Base-by-base conservation (phyloP, 35 echinoderm and acorn worm species). In the Patiria miniata region DNA sequence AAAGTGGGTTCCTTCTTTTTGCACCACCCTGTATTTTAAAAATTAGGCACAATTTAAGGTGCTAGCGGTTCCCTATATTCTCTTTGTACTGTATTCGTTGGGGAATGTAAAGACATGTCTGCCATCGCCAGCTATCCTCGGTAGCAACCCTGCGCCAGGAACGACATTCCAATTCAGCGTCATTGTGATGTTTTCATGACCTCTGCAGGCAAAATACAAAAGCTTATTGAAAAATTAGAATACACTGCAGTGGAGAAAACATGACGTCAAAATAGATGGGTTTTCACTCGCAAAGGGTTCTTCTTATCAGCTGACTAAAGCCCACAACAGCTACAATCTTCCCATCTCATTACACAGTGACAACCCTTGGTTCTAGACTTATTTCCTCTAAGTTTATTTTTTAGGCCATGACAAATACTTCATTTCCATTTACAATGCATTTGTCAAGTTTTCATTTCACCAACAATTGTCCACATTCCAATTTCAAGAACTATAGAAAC, bases 141-240 rank as follows among this genome's bases (percentile, higher is more conserved):
- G 95, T 39, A 98, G 87, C 77, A 94, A 79, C 8, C 95, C 95
- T 37, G 95, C 95, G 78, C 94, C 94, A 21, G 95, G 95, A 56
- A 98, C 78, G 22, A 98, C 93, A 78, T 98, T 98, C 95, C 95
- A 98, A 37, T 92, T 91, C 54, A 98, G 59, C 1, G 92, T 91
- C 56, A 98, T 65, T 14, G 95, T 98, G 10, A 98, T 87, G 78
- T 98, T 98, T n/a, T 94, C 76, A 79, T 98, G 83, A 54, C 90
- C 93, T 68, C 95, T 98, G 85, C 37, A 53, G 55, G 87, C 37
- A 88, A 83, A 9, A 90, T n/a, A n/a, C n/a, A n/a, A n/a, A n/a
- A n/a, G n/a, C n/a, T n/a, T n/a, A n/a, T 44, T 83, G 47, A 78
- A 52, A 83, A 18, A 58, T 38, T 22, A 76, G n/a, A 8, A 22